Conservation (phyloP, 35 echinoderm and acorn worm genomes). For the Holothuria glaberrima region DNA sequence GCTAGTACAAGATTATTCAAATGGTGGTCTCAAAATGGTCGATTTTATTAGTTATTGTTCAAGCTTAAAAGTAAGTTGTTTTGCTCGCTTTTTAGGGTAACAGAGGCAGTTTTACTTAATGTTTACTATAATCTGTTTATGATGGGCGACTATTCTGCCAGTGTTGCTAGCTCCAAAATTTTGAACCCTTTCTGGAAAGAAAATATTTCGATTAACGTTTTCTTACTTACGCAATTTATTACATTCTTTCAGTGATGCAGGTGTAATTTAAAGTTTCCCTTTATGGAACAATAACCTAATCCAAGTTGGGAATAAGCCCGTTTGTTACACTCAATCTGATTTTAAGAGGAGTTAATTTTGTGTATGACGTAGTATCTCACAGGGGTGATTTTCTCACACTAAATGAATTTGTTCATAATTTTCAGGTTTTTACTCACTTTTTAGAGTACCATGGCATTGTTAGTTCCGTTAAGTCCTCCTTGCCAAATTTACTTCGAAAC, state of each 20-base stretch:
- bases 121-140: background rate
- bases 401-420: background rate
- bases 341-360: background rate
- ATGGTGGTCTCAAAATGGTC: constrained; percentile 23
- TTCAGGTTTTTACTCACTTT: background rate
- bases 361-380: too few species aligned
- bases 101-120: background rate
- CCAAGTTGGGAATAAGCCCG: background rate
- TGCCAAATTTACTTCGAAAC: background rate
- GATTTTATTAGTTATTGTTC: background rate
- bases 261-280: background rate
- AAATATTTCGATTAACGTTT: background rate
- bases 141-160: background rate
- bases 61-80: background rate
- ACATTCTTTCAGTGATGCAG: background rate
- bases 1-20: background rate
- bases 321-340: background rate
- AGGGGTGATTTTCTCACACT: background rate
- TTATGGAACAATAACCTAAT: background rate
- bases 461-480: background rate
- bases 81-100: constrained; percentile 13
- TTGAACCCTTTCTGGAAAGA: background rate
- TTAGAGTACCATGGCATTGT: background rate
- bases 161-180: background rate
- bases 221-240: background rate